Base-by-base conservation (phyloP, 2,113 vertebrate genomes). In the Ciconia stormi region DNA sequence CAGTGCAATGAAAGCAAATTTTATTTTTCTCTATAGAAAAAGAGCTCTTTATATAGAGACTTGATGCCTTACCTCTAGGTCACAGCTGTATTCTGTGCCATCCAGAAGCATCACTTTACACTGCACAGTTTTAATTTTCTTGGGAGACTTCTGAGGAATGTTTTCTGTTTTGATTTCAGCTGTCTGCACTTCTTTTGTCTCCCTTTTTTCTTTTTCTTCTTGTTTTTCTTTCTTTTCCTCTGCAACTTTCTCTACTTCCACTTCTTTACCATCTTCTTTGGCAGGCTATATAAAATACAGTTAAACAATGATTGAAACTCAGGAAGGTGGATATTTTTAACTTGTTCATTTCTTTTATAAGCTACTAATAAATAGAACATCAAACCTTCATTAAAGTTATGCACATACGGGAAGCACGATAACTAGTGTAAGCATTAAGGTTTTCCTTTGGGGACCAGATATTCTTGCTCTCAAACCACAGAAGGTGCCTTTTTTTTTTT, bases 101-200 rank as follows among this genome's bases (percentile, higher is more conserved):
- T 99, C 99, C 77, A 99, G 98, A 61, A 99, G 98, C 70, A 96
- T 95, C 85, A 99, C 99, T 73, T 98, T 99, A 97, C 99, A 99
- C 83, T 98, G 98, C 74, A 99, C 98, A 83, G 98, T 98, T 98
- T 99, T 99, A 96, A 98, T 98, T 98, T 99, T 99, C 98, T 99
- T 99, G 92, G 98, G 96, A 89, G 98, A 94, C 93, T 99, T 99
- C 70, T 98, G 98, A 63, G 98, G 97, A 62, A 97, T 93, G 78
- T 93, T 96, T 70, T 98, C 98, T 58, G 87, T 34, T 71, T 97
- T 97, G 18, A 96, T 95, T 95, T 98, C 98, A 97, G 90, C 93
- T 89, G 94, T 98, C 92, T 98, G 96, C 32, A 97, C 98, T 95
- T 98, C 98, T 89, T 98, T 99, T 30, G 98, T 98, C 79, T 98